Base-by-base conservation (phyloP, 2,113 vertebrate genomes). In the Sakesphorus luctuosus region DNA sequence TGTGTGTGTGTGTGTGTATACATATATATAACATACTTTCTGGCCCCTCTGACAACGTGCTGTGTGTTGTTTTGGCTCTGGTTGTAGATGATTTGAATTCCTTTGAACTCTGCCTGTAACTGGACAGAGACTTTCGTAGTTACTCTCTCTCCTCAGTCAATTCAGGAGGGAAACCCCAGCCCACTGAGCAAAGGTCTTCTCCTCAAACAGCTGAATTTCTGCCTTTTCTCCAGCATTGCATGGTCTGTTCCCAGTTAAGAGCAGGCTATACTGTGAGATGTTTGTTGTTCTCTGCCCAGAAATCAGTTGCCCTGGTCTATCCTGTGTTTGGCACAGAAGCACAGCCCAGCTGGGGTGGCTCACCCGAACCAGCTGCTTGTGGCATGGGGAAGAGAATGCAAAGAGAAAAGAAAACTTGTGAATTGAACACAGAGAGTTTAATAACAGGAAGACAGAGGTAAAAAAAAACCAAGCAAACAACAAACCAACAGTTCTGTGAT, bases 221-320 rank as follows among this genome's bases (percentile, higher is more conserved):
- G 40, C 46, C 40, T 87, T 62, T 89, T 46, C 31, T 85, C 44
- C 15, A 55, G n/a, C 3, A 6, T 33, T 40, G 24, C 14, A 1
- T 8, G 25, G 38, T 56, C 31, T 61, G 12, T 19, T 85, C 36
- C 63, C 53, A 53, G 0, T 53, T 31, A 43, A 29, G 33, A 11
- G 29, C 6, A 5, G 3, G 11, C 36, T 61, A 1, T 2, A 10
- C 11, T 6, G 14, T 7, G 49, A 68, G 33, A 9, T 16, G 3
- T 69, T 52, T 67, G 61, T 38, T 44, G 40, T 1, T 43, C n/a
- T 16, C 35, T 81, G 59, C 35, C 4, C 18, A 53, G 46, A 46
- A 65, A 43, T 35, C 31, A 11, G 11, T 65, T 35, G 56, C 31
- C 18, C 31, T 78, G 68, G 10, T 19, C 0, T 2, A 8, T 44